Conservation (phyloP, 2,797 vertebrate species). For the Rhynchotus rufescens region DNA sequence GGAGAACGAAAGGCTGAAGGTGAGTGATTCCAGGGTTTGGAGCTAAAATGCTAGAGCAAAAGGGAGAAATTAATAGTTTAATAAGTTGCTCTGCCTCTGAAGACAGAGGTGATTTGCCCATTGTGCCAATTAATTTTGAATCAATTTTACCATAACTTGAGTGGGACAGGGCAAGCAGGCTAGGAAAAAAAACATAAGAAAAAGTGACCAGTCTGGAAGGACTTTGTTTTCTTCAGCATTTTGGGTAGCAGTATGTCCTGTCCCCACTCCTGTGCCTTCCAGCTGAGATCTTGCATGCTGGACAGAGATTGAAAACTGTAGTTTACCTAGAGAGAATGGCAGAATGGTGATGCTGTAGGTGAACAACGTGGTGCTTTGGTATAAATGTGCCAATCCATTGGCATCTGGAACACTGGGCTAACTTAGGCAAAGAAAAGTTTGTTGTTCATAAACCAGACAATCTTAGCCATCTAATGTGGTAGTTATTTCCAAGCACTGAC, state of each 20-base stretch:
- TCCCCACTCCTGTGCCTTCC: neutral
- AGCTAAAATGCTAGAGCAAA: neutral
- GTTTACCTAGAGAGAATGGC: neutral
- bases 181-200: neutral
- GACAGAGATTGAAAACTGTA: neutral
- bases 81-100: neutral
- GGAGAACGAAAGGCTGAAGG: conserved; percentile 91
- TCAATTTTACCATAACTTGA: neutral
- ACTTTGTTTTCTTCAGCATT: neutral
- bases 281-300: neutral
- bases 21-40: conserved; percentile 36
- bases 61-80: neutral
- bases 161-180: neutral
- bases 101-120: neutral
- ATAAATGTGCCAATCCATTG: neutral
- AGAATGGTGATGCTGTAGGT: neutral
- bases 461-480: neutral
- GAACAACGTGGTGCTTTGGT: neutral
- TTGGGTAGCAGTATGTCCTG: neutral
- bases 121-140: neutral
- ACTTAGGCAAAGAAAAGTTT: neutral
- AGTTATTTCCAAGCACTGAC: neutral
- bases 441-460: neutral
- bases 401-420: neutral
- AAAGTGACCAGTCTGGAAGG: neutral